Evolutionary conservation across 2,113 vertebrate species (phyloP).

Genomic region (Callorhinus ursinus): DNA sequence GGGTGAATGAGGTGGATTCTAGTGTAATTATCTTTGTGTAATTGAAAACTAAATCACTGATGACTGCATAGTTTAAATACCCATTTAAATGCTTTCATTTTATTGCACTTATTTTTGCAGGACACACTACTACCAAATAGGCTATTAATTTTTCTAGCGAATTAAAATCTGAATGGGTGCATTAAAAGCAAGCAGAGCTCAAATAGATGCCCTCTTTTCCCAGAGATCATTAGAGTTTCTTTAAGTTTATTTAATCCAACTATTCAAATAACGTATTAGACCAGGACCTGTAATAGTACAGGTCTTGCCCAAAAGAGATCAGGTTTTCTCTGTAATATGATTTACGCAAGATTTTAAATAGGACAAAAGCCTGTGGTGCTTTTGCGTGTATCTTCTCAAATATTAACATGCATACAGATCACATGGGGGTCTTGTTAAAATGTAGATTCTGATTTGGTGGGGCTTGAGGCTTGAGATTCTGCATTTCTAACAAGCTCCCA

Average conservation of each 20-base stretch:
- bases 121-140: slow-evolving; percentile 77
- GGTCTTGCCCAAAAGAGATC: slow-evolving; percentile 33
- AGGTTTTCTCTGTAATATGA: slow-evolving; percentile 49
- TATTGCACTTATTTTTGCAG: slow-evolving; percentile 81
- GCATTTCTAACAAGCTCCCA: not conserved
- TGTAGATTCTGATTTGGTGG: not conserved
- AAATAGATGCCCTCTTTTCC: slow-evolving; percentile 68
- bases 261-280: slow-evolving; percentile 41
- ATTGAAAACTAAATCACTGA: slow-evolving; percentile 85
- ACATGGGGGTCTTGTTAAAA: not conserved
- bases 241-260: slow-evolving; percentile 57
- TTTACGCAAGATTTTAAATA: slow-evolving; percentile 28
- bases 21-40: slow-evolving; percentile 85
- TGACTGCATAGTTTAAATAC: slow-evolving; percentile 82
- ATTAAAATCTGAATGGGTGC: slow-evolving; percentile 73
- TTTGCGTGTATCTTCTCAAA: slow-evolving; percentile 1
- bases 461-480: not conserved
- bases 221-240: slow-evolving; percentile 56
- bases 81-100: slow-evolving; percentile 85
- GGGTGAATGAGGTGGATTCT: slow-evolving; percentile 79
- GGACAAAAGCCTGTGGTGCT: not conserved
- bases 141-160: slow-evolving; percentile 79
- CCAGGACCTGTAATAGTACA: slow-evolving; percentile 39
- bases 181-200: slow-evolving; percentile 62
- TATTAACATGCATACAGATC: not conserved